Conservation (phyloP, 1,140 invertebrate genomes). For the Sminthurides bifidus region DNA sequence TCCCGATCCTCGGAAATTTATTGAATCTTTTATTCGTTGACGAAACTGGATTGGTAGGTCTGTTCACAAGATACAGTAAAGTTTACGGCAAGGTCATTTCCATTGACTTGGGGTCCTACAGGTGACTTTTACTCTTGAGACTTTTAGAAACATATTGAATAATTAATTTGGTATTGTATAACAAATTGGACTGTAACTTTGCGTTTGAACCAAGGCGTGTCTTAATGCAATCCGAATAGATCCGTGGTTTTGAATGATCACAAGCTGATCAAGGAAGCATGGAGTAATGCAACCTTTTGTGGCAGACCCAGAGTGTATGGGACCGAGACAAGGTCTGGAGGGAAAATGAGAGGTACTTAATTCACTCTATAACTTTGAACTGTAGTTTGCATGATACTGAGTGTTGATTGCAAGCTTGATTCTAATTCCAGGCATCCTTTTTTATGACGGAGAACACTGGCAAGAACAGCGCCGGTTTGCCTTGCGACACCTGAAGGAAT, state of each 20-base stretch:
- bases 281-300: constrained; percentile 9
- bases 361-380: too few relatives aligned
- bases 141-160: too few relatives aligned
- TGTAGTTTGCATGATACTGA: too few relatives aligned
- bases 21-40: neutral
- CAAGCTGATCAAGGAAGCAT: constrained; percentile 13
- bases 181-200: neutral
- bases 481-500: neutral
- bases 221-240: neutral
- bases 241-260: constrained; percentile 11
- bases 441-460: constrained; percentile 9
- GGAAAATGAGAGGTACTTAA: constrained; percentile 9
- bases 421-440: constrained; percentile 8
- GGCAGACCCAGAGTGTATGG: constrained; percentile 16
- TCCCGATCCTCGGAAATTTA: constrained; percentile 9
- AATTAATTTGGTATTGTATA: neutral
- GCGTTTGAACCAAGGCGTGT: neutral
- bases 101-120: neutral
- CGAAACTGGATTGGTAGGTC: neutral
- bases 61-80: neutral
- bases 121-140: neutral
- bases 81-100: constrained; percentile 13
- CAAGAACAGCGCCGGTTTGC: constrained; percentile 4
- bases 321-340: constrained; percentile 8
- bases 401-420: too few relatives aligned